phyloP scores from a whole-genome alignment of 2,888 invertebrate genomes.

The Venustoraphidia nigricollis region DNA sequence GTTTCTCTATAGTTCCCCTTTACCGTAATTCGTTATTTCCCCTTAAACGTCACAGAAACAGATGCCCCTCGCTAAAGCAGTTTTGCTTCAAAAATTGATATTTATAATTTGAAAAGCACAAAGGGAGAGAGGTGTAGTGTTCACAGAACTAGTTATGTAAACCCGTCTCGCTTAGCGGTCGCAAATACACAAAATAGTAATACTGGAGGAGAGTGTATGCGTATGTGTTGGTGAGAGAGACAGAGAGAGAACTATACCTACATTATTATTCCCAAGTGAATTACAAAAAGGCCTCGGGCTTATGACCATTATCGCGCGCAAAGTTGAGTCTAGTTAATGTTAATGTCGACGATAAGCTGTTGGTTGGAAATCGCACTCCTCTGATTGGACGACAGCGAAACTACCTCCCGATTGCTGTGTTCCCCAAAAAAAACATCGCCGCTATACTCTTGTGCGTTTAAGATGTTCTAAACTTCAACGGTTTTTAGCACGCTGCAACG shows the following conservation, averaged over 20 bases:
- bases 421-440: too few relatives aligned
- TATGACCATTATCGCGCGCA: slow-evolving; percentile 14
- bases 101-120: slow-evolving; percentile 8
- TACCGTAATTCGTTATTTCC: too few relatives aligned
- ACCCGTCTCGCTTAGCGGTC: slow-evolving; percentile 10
- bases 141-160: slow-evolving; percentile 11
- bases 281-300: slow-evolving; percentile 15
- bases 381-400: slow-evolving; percentile 11
- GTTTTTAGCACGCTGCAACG: too few relatives aligned
- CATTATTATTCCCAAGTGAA: slow-evolving; percentile 5
- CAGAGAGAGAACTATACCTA: too few relatives aligned
- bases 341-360: slow-evolving; percentile 15
- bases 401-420: slow-evolving; percentile 9
- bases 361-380: slow-evolving; percentile 7
- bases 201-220: too few relatives aligned
- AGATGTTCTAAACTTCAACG: too few relatives aligned
- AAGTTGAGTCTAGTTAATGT: slow-evolving; percentile 11
- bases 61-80: too few relatives aligned
- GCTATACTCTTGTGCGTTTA: too few relatives aligned
- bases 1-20: too few relatives aligned
- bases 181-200: slow-evolving; percentile 3
- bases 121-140: too few relatives aligned
- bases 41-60: too few relatives aligned
- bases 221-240: too few relatives aligned
- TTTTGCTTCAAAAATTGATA: slow-evolving; percentile 1